Conservation (phyloP, 2,113 vertebrate species). For the Chaenogobius annularis region DNA sequence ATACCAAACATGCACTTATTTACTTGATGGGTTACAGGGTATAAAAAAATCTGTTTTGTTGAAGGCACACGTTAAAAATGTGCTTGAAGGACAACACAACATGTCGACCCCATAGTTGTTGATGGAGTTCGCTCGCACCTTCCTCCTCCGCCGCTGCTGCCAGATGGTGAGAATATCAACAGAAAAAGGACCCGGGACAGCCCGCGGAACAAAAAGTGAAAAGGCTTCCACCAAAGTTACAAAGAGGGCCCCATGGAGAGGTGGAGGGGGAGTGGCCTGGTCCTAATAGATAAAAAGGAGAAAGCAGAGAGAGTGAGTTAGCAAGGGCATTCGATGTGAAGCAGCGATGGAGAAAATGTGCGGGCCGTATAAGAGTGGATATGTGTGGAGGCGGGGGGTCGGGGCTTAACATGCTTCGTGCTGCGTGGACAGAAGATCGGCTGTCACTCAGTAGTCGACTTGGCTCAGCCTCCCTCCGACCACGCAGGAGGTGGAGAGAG, state of each 20-base stretch:
- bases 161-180: conserved; percentile 93
- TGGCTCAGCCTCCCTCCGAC: conserved; percentile 67
- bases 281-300: conserved; percentile 74
- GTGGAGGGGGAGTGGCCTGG: conserved; percentile 66
- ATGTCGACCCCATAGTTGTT: conserved; percentile 42
- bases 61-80: conserved; percentile 34
- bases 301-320: conserved; percentile 55
- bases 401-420: conserved; percentile 68
- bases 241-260: conserved; percentile 81
- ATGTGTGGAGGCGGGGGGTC: conserved; percentile 68
- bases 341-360: conserved; percentile 65
- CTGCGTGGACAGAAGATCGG: conserved; percentile 69
- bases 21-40: neutral
- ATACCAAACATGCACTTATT: neutral
- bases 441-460: conserved; percentile 68
- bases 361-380: conserved; percentile 74
- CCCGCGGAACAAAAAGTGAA: conserved; percentile 91
- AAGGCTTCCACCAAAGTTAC: conserved; percentile 85
- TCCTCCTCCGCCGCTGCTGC: conserved; percentile 74
- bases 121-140: conserved; percentile 70
- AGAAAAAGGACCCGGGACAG: conserved; percentile 87
- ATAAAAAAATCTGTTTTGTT: conserved; percentile 46
- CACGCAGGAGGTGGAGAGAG: conserved; percentile 65
- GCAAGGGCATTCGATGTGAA: conserved; percentile 70
- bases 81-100: conserved; percentile 42